phyloP scores from a whole-genome alignment of 2,888 invertebrate genomes.

The Nemurella pictetii region DNA sequence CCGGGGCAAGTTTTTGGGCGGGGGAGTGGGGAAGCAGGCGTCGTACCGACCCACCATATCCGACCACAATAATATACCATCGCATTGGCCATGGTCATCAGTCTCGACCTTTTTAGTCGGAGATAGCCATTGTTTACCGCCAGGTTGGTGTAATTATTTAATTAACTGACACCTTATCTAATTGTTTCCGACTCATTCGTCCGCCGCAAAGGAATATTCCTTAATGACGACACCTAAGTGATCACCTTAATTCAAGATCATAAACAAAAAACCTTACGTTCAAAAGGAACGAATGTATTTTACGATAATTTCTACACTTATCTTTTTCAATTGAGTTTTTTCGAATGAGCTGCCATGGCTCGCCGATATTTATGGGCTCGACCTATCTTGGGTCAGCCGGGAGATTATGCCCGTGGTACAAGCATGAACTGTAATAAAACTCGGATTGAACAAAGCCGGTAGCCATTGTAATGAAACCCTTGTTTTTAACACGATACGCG shows the following conservation, averaged over 20 bases:
- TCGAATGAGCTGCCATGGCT: constrained; percentile 1
- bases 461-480: constrained; percentile 13
- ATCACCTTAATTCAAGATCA: constrained; percentile 17
- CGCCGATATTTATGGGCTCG: constrained; percentile 22
- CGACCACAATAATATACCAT: constrained; percentile 27
- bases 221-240: constrained; percentile 27
- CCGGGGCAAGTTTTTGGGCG: constrained; percentile 17
- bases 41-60: neutral
- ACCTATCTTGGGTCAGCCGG: neutral
- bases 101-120: constrained; percentile 15
- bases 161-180: constrained; percentile 32
- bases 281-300: constrained; percentile 8
- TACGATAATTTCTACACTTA: constrained; percentile 20
- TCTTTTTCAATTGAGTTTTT: constrained; percentile 31
- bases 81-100: constrained; percentile 34
- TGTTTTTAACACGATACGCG: neutral
- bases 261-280: constrained; percentile 7
- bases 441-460: constrained; percentile 21
- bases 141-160: constrained; percentile 25
- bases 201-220: constrained; percentile 14
- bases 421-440: neutral
- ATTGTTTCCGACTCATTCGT: constrained; percentile 26
- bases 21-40: constrained; percentile 15
- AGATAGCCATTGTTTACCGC: constrained; percentile 27
- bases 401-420: neutral